Percentiles rank a stretch among this genome's conserved stretches.
These are phyloP conservation scores for Napeogenes sylphis DNA, from an alignment of 2,888 invertebrate species.

Conservation along the genomic window DNA sequence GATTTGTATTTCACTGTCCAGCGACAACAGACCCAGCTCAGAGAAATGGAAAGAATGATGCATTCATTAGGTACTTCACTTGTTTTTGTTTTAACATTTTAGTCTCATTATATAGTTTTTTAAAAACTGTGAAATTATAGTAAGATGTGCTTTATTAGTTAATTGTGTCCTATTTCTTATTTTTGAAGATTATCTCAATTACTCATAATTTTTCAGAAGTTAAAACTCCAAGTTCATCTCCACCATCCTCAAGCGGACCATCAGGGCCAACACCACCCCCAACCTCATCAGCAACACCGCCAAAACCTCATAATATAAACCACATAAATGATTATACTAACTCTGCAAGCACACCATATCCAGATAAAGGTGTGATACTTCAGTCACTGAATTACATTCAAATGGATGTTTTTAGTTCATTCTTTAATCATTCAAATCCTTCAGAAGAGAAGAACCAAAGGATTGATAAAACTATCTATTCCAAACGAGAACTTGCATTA, in stretches of 20 bases:
- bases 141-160: too few species aligned
- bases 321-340: conserved; percentile 33
- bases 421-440: conserved; percentile 47
- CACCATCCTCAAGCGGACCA: conserved; percentile 29
- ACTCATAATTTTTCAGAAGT: conserved; percentile 44
- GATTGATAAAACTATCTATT: conserved; percentile 39
- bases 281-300: conserved; percentile 31
- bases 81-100: conserved; percentile 10
- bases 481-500: conserved; percentile 53
- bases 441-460: conserved; percentile 29
- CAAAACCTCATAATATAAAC: conserved; percentile 33
- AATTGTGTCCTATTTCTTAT: too few species aligned
- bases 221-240: conserved; percentile 41
- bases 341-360: conserved; percentile 56
- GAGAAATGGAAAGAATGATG: conserved; percentile 82
- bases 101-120: conserved; percentile 5
- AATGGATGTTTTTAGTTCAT: conserved; percentile 69
- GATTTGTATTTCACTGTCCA: conserved; percentile 85
- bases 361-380: conserved; percentile 64
- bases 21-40: conserved; percentile 87
- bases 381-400: conserved; percentile 72
- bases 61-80: conserved; percentile 49
- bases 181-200: not conserved
- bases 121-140: too few species aligned
- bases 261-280: conserved; percentile 32